These are phyloP conservation scores for Sinopyrophorus schimmeli DNA, from an alignment of 2,888 invertebrate genomes.

Conservation along the genomic window DNA sequence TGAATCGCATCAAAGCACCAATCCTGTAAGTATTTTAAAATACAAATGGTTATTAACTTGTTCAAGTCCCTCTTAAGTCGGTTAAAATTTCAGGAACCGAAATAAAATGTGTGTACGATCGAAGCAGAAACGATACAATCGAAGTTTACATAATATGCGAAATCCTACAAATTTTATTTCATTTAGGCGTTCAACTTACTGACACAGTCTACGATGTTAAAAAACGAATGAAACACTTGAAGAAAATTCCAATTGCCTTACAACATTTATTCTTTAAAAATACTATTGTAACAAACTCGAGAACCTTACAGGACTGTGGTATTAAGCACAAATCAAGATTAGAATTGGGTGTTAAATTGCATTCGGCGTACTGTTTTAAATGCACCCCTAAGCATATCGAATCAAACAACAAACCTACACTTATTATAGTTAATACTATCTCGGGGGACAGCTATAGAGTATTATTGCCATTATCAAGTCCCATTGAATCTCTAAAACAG, in stretches of 20 bases:
- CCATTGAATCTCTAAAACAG: conserved; percentile 10
- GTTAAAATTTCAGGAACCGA: conserved; percentile 1
- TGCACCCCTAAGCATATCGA: neutral
- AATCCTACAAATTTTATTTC: conserved; percentile 1
- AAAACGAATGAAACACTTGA: conserved; percentile 1
- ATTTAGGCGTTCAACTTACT: conserved; percentile 5
- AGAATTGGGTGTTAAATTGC: conserved; percentile 5
- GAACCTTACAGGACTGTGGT: conserved; percentile 1
- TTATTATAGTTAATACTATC: neutral
- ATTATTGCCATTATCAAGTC: conserved; percentile 3
- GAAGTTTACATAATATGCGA: conserved; percentile 6
- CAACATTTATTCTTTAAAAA: conserved; percentile 5
- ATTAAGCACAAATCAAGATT: conserved; percentile 7
- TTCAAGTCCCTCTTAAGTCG: no score
- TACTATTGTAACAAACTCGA: neutral
- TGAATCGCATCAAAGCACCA: neutral
- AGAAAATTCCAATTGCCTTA: neutral
- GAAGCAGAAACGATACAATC: neutral
- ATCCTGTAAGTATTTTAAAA: neutral
- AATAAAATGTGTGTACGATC: conserved; percentile 4
- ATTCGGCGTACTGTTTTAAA: conserved; percentile 6
- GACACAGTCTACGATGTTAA: conserved; percentile 3
- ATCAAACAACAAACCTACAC: neutral
- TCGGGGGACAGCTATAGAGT: neutral
- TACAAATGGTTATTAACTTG: conserved; percentile 3